Evolutionary conservation across 2,888 invertebrate species (phyloP).

Genomic region (Pardosa pseudoannulata): DNA sequence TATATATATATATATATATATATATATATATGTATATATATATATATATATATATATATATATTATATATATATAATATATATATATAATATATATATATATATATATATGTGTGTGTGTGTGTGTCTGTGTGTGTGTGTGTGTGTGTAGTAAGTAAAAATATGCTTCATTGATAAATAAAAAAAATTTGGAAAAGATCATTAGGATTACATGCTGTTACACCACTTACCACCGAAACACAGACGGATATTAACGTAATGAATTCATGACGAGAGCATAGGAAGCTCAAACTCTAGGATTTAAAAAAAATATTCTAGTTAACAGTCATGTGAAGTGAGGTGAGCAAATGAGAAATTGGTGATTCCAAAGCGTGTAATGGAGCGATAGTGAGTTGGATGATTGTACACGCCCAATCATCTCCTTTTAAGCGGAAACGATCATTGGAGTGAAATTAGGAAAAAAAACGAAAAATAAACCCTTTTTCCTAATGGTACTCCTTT

Average conservation of each 20-base stretch:
- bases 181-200: too few species aligned
- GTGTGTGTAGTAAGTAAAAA: too few species aligned
- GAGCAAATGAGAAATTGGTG: slow-evolving; percentile 59
- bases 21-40: too few species aligned
- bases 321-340: slow-evolving; percentile 48
- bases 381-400: slow-evolving; percentile 36
- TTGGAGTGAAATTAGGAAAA: slow-evolving; percentile 11
- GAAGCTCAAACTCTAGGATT: slow-evolving; percentile 29
- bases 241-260: slow-evolving; percentile 17
- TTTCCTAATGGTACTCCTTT: slow-evolving; percentile 41
- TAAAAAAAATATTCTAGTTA: slow-evolving; percentile 44
- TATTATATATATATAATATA: too few species aligned
- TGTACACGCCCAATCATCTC: slow-evolving; percentile 28
- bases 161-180: too few species aligned
- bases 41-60: too few species aligned
- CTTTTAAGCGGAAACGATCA: slow-evolving; percentile 5
- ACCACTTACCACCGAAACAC: background rate
- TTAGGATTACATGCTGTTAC: too few species aligned
- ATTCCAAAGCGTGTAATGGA: slow-evolving; percentile 44
- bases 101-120: too few species aligned
- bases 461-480: background rate
- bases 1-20: too few species aligned
- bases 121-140: too few species aligned
- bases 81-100: too few species aligned
- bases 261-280: slow-evolving; percentile 23